Conservation (phyloP, 1,140 invertebrate species). For the Euura lappo region DNA sequence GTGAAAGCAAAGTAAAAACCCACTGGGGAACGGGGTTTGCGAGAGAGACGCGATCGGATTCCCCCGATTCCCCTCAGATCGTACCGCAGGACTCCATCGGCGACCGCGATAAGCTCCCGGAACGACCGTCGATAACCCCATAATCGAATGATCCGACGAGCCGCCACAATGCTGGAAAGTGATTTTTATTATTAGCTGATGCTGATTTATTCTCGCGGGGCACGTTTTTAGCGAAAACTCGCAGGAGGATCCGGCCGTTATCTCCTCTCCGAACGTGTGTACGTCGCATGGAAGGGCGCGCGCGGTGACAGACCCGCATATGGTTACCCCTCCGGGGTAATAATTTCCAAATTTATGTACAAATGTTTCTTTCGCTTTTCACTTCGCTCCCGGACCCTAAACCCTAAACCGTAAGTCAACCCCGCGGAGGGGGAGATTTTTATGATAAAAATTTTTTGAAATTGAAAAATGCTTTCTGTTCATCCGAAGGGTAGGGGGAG, state of each 20-base stretch:
- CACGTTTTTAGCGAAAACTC: slow-evolving; percentile 57
- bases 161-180: slow-evolving; percentile 55
- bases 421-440: slow-evolving; percentile 41
- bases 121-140: slow-evolving; percentile 57
- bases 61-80: slow-evolving; percentile 25
- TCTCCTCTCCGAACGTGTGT: slow-evolving; percentile 10
- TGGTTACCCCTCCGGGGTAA: slow-evolving; percentile 31
- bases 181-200: slow-evolving; percentile 60
- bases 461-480: slow-evolving; percentile 56
- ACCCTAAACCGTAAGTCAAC: no score
- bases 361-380: slow-evolving; percentile 48
- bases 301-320: slow-evolving; percentile 21
- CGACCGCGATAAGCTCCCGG: slow-evolving; percentile 56
- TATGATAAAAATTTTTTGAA: slow-evolving; percentile 53
- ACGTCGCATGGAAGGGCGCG: slow-evolving; percentile 18
- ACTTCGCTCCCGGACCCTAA: slow-evolving; percentile 16
- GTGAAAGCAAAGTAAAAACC: slow-evolving; percentile 37
- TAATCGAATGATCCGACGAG: slow-evolving; percentile 54
- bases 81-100: slow-evolving; percentile 42
- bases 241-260: slow-evolving; percentile 19
- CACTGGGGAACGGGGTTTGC: slow-evolving; percentile 32
- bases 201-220: slow-evolving; percentile 58
- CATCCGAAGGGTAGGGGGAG: background rate
- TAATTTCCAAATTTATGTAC: slow-evolving; percentile 62
- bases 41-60: slow-evolving; percentile 22